Percentiles rank a stretch among this genome's conserved stretches.
Evolutionary conservation across 2,113 vertebrate genomes (phyloP).

Genomic region (Benitochromis conjunctus): DNA sequence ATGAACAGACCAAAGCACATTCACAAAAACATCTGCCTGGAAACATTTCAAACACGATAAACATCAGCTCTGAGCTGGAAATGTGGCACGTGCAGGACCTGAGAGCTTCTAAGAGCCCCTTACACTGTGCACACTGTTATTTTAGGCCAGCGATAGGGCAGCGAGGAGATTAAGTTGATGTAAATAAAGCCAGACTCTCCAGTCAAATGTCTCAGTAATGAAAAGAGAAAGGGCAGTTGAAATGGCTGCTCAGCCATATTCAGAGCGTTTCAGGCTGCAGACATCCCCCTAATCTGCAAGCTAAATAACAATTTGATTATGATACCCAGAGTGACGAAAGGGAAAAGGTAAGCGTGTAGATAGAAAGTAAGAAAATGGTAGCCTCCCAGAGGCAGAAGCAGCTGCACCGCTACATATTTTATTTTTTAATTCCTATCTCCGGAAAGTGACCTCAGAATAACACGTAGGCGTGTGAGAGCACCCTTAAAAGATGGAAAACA

Average conservation of each 20-base stretch:
- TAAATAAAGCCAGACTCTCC: neutral
- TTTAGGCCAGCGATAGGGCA: neutral
- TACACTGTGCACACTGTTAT: neutral
- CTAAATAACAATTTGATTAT: slow-evolving; percentile 27
- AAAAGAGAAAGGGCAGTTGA: neutral
- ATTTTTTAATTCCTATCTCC: neutral
- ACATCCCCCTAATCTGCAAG: neutral
- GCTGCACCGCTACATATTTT: neutral
- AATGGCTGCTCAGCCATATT: neutral
- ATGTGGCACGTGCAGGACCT: neutral
- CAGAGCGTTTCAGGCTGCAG: neutral
- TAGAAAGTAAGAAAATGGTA: neutral
- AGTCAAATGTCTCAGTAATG: neutral
- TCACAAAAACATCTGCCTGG: neutral
- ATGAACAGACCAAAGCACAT: neutral
- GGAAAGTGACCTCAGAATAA: neutral
- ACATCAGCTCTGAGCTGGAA: neutral
- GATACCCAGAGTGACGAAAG: slow-evolving; percentile 5
- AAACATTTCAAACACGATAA: neutral
- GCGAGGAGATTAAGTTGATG: neutral
- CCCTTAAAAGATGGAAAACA: neutral
- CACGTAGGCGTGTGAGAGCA: neutral
- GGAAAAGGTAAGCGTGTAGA: slow-evolving; percentile 6
- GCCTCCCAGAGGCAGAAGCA: neutral
- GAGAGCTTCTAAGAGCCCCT: neutral